Base-by-base conservation (phyloP, 2,888 invertebrate species). In the Seira sanloemensis region DNA sequence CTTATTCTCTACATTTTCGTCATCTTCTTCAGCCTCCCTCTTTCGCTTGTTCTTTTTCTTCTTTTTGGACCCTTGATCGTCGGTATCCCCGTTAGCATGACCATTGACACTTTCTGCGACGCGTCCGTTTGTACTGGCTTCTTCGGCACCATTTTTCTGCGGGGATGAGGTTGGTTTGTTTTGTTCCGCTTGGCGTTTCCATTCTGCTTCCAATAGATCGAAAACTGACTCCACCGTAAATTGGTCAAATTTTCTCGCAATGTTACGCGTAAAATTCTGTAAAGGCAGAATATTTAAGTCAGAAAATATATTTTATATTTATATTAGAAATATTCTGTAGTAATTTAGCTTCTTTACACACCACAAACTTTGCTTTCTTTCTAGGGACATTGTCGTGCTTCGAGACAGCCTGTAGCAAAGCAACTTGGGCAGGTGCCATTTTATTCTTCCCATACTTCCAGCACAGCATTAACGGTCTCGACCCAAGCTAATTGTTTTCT, bases 401-500 rank as follows among this genome's bases (percentile, higher is more conserved):
- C 75, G 94, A 94, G 71, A 97, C 93, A 1, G 92, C 93, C 87
- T 95, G 93, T 54, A 97, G 93, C 50, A 96, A 92, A 78, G 92
- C 92, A 71, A 93, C 92, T 18, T 95, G 92, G 65, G 93, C 92
- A 0, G 92, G 92, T 89, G 92, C 92, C 27, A 91, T 90, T 5
- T 21, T 78, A 5, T 68, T 69, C 12, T 62, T 67, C 62, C 93
- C 93, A 86, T 93, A n/a, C 93, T 27, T 93, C 93, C 19, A 95
- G 91, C 2, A 95, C 94, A 23, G 93, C 92, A 82, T 94, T 94
- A 16, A 96, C 93, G 91, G 94, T 93, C 90, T 95, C 94, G 18
- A 95, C 92, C 97, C 97, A 98, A 71, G 93, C 93, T 90, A 94
- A 95, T 91, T 98, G 98, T 90, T 97, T 97, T 87, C 93, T 94